Base-by-base conservation (phyloP, 2,113 vertebrate genomes). In the Epinephelus fuscoguttatus region DNA sequence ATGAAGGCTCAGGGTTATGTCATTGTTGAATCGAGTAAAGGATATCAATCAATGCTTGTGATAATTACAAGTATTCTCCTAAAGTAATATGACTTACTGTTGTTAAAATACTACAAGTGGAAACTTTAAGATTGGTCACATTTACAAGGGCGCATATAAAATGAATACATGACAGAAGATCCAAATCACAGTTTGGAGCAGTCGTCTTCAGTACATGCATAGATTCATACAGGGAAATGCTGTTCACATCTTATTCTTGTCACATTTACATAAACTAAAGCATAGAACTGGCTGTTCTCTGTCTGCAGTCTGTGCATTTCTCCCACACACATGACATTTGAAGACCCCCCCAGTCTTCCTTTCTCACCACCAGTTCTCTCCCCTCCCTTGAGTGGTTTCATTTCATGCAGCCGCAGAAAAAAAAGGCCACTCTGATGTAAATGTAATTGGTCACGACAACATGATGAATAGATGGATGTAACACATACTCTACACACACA, bases 241-340 rank as follows among this genome's bases (percentile, higher is more conserved):
- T 59, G 19, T 47, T 13, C 13, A 13, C 45, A 55, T 25, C 18
- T 45, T n/a, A 49, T 50, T 63, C 15, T 52, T 42, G 64, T 75
- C 19, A 74, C 25, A 80, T 80, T 69, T 81, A 70, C 57, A 80
- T 66, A 67, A 70, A 62, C 27, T 47, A 40, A 33, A 30, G 13
- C 13, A 40, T 4, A 40, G 59, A 70, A 27, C 37, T 37, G 33
- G 13, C 50, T 74, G 62, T 80, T 80, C 71, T 73, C 71, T 27
- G 25, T 64, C 27, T 71, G 71, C 74, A 52, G 42, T 80, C 2
- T 75, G 55, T 59, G 47, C 18, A 64, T 76, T 78, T 77, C 77
- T 73, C 87, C 80, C 83, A 85, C 83, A 77, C 80, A 81, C 8
- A 72, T 57, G 40, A 72, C 50, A 45, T 66, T 14, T 79, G 11